Conservation (phyloP, 1,140 invertebrate species). For the Phthorimaea operculella region DNA sequence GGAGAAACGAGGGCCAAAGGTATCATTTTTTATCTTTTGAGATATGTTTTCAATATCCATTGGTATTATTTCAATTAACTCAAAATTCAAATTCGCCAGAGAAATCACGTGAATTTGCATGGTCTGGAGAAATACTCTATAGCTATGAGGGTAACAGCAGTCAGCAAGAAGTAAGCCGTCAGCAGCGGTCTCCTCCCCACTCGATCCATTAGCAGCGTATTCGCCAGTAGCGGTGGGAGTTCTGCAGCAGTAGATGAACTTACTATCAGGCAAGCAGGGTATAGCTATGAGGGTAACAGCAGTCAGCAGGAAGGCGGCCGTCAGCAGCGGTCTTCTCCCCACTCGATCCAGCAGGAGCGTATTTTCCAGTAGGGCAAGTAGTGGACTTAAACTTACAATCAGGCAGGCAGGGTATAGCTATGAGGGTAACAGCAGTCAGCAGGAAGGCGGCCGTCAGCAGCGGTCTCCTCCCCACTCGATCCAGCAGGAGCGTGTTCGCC, state of each 20-base stretch:
- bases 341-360: conserved; percentile 50
- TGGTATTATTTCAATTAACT: too few relatives aligned
- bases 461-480: conserved; percentile 42
- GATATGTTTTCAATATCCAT: too few relatives aligned
- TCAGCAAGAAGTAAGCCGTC: conserved; percentile 42
- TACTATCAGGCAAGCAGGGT: conserved; percentile 33
- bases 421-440: conserved; percentile 35
- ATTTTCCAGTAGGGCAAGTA: conserved; percentile 19
- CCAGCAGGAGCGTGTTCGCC: conserved; percentile 49
- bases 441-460: conserved; percentile 46
- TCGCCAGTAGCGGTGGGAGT: conserved; percentile 39
- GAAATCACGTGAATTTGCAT: too few relatives aligned
- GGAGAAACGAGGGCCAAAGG: too few relatives aligned
- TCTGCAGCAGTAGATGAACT: conserved; percentile 10
- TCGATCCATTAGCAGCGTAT: conserved; percentile 52
- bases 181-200: conserved; percentile 43
- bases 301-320: conserved; percentile 41
- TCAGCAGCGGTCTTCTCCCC: conserved; percentile 43
- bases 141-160: conserved; percentile 34
- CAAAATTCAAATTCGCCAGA: too few relatives aligned
- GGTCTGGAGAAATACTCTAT: too few relatives aligned
- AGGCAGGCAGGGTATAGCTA: conserved; percentile 34
- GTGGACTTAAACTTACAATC: conserved; percentile 30
- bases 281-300: conserved; percentile 37
- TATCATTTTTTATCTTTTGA: too few relatives aligned